phyloP scores from a whole-genome alignment of 1,140 invertebrate species.

The Zophobas atratus region DNA sequence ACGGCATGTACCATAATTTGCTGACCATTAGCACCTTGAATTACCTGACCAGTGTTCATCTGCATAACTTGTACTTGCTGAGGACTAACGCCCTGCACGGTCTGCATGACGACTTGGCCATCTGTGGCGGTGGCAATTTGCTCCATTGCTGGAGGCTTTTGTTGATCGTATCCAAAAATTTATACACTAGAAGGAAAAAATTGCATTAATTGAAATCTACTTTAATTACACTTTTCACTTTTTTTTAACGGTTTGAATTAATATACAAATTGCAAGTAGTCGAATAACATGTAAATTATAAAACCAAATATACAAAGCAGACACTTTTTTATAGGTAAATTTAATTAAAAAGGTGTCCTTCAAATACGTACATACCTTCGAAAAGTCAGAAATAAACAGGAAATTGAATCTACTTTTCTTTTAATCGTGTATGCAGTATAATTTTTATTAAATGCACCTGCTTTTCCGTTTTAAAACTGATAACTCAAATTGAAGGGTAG shows the following conservation, averaged over 20 bases:
- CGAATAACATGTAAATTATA: too few species aligned
- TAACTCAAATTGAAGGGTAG: not conserved
- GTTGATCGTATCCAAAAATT: not conserved
- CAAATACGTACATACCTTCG: too few species aligned
- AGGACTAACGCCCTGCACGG: constrained; percentile 63
- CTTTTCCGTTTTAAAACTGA: not conserved
- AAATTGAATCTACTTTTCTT: too few species aligned
- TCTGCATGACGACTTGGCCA: constrained; percentile 67
- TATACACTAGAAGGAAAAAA: not conserved
- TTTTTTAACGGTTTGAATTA: too few species aligned
- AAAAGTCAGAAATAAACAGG: too few species aligned
- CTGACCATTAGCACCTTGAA: constrained; percentile 68
- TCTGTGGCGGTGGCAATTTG: constrained; percentile 64
- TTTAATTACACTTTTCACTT: too few species aligned
- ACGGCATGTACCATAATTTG: constrained; percentile 68
- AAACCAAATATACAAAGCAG: too few species aligned
- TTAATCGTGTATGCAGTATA: too few species aligned
- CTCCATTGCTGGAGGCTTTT: constrained; percentile 60
- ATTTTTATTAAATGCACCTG: not conserved
- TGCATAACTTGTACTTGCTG: constrained; percentile 68
- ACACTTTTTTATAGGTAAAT: too few species aligned
- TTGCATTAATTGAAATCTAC: too few species aligned
- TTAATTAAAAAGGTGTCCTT: too few species aligned
- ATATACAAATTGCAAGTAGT: too few species aligned
- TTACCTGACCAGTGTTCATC: constrained; percentile 65